phyloP scores from a whole-genome alignment of 2,888 invertebrate species.

The Metellina segmentata region DNA sequence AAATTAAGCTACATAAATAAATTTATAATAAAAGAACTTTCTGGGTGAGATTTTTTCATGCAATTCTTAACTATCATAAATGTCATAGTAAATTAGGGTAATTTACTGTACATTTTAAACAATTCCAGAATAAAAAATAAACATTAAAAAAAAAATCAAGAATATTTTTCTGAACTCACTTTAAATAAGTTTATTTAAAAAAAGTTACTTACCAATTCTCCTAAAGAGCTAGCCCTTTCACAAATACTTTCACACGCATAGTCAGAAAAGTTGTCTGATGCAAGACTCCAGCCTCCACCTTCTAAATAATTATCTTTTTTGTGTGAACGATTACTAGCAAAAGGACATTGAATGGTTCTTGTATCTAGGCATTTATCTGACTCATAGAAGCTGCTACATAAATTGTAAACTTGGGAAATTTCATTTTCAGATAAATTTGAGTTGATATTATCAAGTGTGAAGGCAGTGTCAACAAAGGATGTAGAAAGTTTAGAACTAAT shows the following conservation, averaged over 20 bases:
- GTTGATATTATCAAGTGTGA: neutral
- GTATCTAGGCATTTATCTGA: constrained; percentile 20
- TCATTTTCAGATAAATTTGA: neutral
- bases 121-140: constrained; percentile 6
- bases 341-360: constrained; percentile 28
- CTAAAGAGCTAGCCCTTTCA: constrained; percentile 36
- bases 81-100: too few relatives aligned
- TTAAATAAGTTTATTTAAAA: neutral
- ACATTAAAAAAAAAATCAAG: too few relatives aligned
- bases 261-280: constrained; percentile 22
- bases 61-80: too few relatives aligned
- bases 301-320: constrained; percentile 19
- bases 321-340: constrained; percentile 7
- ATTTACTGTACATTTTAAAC: neutral
- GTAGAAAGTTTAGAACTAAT: neutral
- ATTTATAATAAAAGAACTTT: too few relatives aligned
- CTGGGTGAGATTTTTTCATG: too few relatives aligned
- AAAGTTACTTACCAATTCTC: constrained; percentile 37
- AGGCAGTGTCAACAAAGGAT: neutral
- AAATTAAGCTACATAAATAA: too few relatives aligned
- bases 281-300: constrained; percentile 56
- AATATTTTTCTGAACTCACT: too few relatives aligned
- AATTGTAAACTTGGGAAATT: neutral
- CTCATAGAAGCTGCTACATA: constrained; percentile 15
- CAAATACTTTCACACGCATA: constrained; percentile 3